These are phyloP conservation scores for Asteroscopus sphinx DNA, from an alignment of 2,888 invertebrate species.

Conservation along the genomic window DNA sequence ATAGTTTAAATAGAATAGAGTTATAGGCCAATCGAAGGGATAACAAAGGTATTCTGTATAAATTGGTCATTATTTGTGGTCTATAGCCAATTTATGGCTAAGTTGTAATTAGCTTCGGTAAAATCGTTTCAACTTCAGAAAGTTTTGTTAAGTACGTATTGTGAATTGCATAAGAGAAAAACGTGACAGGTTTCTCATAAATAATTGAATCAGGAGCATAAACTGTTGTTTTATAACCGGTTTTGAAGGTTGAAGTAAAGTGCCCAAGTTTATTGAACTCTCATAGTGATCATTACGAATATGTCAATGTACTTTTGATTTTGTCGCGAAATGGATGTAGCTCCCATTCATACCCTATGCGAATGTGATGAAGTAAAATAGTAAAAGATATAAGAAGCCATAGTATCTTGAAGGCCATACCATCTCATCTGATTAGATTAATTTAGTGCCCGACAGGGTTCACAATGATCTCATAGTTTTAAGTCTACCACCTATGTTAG, in stretches of 20 bases:
- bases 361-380: too few relatives aligned
- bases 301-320: slow-evolving; percentile 3
- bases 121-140: background rate
- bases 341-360: too few relatives aligned
- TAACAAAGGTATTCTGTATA: slow-evolving; percentile 18
- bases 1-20: slow-evolving; percentile 16
- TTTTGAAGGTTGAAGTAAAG: slow-evolving; percentile 15
- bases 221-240: slow-evolving; percentile 2
- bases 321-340: too few relatives aligned
- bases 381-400: too few relatives aligned
- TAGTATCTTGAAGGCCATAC: too few relatives aligned
- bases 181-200: background rate
- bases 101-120: slow-evolving; percentile 11
- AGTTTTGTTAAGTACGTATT: background rate
- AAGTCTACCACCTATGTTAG: too few relatives aligned
- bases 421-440: too few relatives aligned
- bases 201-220: background rate
- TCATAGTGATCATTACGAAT: background rate
- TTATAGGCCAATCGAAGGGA: slow-evolving; percentile 9
- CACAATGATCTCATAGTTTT: too few relatives aligned
- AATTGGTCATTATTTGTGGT: slow-evolving; percentile 14
- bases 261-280: slow-evolving; percentile 18
- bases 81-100: slow-evolving; percentile 14
- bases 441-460: too few relatives aligned
- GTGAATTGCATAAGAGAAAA: background rate